Percentiles rank a stretch among this genome's conserved stretches.
Conservation (phyloP, 1,140 invertebrate species). For the Muscidifurax raptorellus region DNA sequence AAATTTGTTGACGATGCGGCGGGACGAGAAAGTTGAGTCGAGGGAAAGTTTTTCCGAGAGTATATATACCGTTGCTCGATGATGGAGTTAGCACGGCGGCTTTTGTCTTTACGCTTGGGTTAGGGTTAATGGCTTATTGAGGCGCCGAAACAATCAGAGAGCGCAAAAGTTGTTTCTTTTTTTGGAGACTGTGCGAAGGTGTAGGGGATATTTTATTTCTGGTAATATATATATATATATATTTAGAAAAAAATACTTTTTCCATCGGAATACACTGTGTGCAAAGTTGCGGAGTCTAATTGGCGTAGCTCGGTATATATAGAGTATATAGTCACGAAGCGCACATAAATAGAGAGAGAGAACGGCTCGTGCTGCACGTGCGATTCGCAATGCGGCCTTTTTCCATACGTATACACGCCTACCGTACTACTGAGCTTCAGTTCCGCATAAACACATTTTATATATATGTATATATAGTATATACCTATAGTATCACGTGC, state of each 20-base stretch:
- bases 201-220: too few relatives aligned
- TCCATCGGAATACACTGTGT: neutral
- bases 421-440: neutral
- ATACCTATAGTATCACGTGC: too few relatives aligned
- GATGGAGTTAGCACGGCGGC: neutral
- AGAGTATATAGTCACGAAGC: slow-evolving; percentile 21
- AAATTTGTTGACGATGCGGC: neutral
- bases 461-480: too few relatives aligned
- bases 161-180: too few relatives aligned
- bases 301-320: neutral
- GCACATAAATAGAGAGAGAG: neutral
- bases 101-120: neutral
- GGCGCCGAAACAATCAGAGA: too few relatives aligned
- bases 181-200: too few relatives aligned
- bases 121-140: neutral
- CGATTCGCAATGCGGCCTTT: neutral
- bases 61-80: neutral
- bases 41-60: neutral
- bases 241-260: too few relatives aligned
- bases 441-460: slow-evolving; percentile 18
- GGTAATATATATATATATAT: too few relatives aligned
- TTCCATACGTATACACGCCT: neutral
- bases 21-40: neutral
- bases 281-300: neutral
- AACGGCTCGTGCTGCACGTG: slow-evolving; percentile 10